phyloP scores from a whole-genome alignment of 2,888 invertebrate species.

The Sarcophaga rosellei region DNA sequence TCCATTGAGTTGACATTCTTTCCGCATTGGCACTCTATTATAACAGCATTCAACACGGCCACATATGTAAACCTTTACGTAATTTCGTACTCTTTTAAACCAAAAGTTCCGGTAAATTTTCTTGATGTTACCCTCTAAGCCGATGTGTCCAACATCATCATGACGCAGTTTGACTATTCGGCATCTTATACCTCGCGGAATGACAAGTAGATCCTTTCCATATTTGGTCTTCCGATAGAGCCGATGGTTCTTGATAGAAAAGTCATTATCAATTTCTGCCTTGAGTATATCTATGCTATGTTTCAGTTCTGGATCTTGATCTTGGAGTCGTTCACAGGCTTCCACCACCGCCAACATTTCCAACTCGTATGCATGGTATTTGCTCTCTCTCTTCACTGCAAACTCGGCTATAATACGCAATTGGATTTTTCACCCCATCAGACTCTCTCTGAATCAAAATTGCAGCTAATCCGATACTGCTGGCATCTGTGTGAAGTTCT shows the following conservation, averaged over 20 bases:
- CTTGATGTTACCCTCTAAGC: constrained; percentile 56
- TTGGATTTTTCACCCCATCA: constrained; percentile 72
- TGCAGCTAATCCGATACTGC: constrained; percentile 69
- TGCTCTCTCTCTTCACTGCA: constrained; percentile 70
- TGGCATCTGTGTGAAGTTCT: constrained; percentile 70
- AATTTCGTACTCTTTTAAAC: constrained; percentile 66
- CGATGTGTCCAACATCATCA: constrained; percentile 69
- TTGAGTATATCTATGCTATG: constrained; percentile 37
- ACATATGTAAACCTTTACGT: constrained; percentile 35
- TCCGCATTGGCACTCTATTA: no score
- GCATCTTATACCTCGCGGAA: no score
- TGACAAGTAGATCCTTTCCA: no score
- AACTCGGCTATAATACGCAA: constrained; percentile 73
- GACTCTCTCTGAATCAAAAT: no score
- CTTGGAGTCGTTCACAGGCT: constrained; percentile 75
- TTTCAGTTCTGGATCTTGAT: constrained; percentile 58
- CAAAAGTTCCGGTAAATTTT: constrained; percentile 67
- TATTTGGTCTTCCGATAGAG: no score
- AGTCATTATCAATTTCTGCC: background rate
- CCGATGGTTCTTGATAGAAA: no score
- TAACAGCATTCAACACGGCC: constrained; percentile 63
- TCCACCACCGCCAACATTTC: constrained; percentile 76
- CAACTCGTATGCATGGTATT: constrained; percentile 75
- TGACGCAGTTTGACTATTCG: constrained; percentile 62
- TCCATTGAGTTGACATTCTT: no score